A percentile compares a stretch with the other conserved stretches of the same genome.
These are phyloP conservation scores for Urocitellus parryii DNA, from an alignment of 2,113 vertebrate species.

Conservation along the genomic window DNA sequence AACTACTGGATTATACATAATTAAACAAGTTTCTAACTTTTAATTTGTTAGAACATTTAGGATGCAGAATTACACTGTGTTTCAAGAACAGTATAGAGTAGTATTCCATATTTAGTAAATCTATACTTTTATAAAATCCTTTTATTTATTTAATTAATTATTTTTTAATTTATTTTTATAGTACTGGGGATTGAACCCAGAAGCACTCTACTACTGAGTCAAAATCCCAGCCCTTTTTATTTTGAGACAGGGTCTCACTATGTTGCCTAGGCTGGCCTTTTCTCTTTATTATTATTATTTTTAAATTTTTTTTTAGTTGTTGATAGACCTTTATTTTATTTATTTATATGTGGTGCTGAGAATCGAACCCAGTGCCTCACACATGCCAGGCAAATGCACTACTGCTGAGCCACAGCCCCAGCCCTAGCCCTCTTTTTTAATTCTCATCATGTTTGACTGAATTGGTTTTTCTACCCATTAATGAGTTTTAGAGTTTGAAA, in stretches of 20 bases:
- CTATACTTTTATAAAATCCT: not conserved
- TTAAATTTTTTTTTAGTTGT: not conserved
- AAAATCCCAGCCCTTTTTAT: no score
- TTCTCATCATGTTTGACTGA: not conserved
- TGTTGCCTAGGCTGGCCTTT: no score
- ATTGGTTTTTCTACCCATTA: not conserved
- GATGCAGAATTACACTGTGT: not conserved
- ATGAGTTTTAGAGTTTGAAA: not conserved
- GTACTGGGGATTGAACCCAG: no score
- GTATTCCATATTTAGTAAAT: not conserved
- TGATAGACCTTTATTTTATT: no score
- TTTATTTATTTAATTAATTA: not conserved
- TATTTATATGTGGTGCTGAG: no score
- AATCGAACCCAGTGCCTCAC: no score
- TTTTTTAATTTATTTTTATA: not conserved
- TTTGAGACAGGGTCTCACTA: no score
- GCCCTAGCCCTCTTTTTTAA: not conserved
- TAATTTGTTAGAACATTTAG: not conserved
- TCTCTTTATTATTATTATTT: not conserved
- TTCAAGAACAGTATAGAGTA: not conserved
- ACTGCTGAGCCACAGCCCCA: no score
- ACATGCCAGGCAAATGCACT: no score
- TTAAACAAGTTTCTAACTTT: slow-evolving; percentile 21
- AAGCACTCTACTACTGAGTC: no score
- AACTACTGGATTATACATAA: not conserved